A percentile compares a stretch with the other conserved stretches of the same genome.
Conservation (phyloP, 2,797 vertebrate species). For the Falco peregrinus region DNA sequence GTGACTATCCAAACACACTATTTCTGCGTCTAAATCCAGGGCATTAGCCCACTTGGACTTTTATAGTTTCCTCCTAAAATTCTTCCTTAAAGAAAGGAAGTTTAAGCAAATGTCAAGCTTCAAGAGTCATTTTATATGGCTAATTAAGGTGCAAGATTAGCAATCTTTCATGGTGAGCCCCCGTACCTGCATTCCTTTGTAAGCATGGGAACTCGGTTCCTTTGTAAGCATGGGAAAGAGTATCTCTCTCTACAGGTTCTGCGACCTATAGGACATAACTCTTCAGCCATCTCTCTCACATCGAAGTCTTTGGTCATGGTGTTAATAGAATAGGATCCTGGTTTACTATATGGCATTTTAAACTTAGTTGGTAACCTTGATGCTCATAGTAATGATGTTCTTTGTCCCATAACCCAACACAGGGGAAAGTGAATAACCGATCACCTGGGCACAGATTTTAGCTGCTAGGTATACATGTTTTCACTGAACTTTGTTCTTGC, state of each 20-base stretch:
- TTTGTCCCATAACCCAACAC: not conserved
- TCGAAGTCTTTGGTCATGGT: not conserved
- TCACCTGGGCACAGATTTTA: not conserved
- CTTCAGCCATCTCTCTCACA: not conserved
- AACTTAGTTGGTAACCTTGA: not conserved
- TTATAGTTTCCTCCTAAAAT: slow-evolving; percentile 35
- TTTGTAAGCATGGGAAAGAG: not conserved
- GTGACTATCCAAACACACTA: not conserved
- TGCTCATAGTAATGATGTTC: not conserved
- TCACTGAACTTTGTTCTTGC: not conserved
- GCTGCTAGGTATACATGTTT: not conserved
- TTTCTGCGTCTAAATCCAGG: slow-evolving; percentile 38
- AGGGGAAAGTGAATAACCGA: not conserved
- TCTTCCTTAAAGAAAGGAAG: slow-evolving; percentile 49
- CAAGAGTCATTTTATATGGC: not conserved
- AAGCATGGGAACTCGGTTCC: not conserved
- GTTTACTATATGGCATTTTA: not conserved
- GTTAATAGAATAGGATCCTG: not conserved
- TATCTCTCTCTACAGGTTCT: not conserved
- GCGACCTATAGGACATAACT: not conserved
- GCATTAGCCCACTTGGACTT: slow-evolving; percentile 13
- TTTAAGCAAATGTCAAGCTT: slow-evolving; percentile 25
- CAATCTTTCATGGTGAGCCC: not conserved
- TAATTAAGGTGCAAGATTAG: slow-evolving; percentile 4
- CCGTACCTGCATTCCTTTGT: not conserved